Base-by-base conservation (phyloP, 2,113 vertebrate genomes). In the Anguilla rostrata region DNA sequence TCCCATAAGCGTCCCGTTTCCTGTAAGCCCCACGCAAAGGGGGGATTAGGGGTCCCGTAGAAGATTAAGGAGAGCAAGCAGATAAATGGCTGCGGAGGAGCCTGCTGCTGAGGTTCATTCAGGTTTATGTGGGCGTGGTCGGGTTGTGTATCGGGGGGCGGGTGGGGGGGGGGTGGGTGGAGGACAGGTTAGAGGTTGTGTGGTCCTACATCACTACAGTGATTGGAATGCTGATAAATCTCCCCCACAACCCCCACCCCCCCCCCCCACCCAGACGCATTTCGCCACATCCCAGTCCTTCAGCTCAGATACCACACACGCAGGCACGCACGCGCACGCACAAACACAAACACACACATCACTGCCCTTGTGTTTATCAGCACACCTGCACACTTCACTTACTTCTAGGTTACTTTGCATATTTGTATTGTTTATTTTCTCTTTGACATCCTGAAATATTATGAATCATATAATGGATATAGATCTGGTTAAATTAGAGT, bases 201-300 rank as follows among this genome's bases (percentile, higher is more conserved):
- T 49, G 75, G 14, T 83, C 71, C 40, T 83, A 71, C 84, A 87
- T 49, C 66, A 80, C 46, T 79, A 66, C 49, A 26, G 26, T 34
- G 75, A 78, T 26, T 2, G 39, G 34, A 41, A 41, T 39, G 20
- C 75, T 39, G 75, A 78, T 78, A 78, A 78, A 40, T 53, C 39
- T 29, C 41, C 8, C 40, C 41, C 26, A 0, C 26, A 3, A 26
- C 14, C 34, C 34, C 11, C 5, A 1, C 5, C n/a, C 26, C 34
- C 11, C 5, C 7, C 5, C n/a, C 26, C 2, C 8, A 39, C 83
- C 15, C 40, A 80, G 66, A 40, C 43, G 26, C 46, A 7, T 12
- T 46, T 46, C 43, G 43, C 43, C 12, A 53, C 49, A 53, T 14
- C 49, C 49, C 49, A 53, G 9, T 53, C 49, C 49, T 53, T 12